phyloP scores from a whole-genome alignment of 2,888 invertebrate genomes.

The Zaprionus bogoriensis region DNA sequence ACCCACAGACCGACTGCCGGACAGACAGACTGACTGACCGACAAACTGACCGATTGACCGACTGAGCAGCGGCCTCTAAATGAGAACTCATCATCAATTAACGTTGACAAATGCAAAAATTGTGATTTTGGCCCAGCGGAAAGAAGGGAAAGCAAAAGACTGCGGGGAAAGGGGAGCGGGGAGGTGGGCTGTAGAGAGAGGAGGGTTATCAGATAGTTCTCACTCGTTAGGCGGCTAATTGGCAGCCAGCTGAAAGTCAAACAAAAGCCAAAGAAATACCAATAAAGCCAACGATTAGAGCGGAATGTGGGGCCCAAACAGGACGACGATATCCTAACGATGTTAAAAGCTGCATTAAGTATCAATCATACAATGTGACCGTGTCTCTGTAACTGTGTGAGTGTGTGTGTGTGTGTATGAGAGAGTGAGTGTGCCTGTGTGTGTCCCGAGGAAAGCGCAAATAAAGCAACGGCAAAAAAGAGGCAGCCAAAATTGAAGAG shows the following conservation, averaged over 20 bases:
- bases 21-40: slow-evolving; percentile 13
- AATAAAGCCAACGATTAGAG: slow-evolving; percentile 66
- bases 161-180: too few species aligned
- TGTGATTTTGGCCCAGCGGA: slow-evolving; percentile 7
- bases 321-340: slow-evolving; percentile 64
- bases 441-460: slow-evolving; percentile 20
- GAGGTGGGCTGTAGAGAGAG: not conserved
- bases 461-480: slow-evolving; percentile 33
- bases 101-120: slow-evolving; percentile 72
- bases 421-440: not conserved
- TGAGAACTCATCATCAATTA: slow-evolving; percentile 75
- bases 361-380: slow-evolving; percentile 59
- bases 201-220: slow-evolving; percentile 18
- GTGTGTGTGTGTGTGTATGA: not conserved
- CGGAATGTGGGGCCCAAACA: slow-evolving; percentile 27
- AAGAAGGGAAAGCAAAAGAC: not conserved
- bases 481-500: slow-evolving; percentile 55
- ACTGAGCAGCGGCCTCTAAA: slow-evolving; percentile 47
- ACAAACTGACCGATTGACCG: slow-evolving; percentile 16
- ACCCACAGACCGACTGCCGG: slow-evolving; percentile 15
- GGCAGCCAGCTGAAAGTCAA: slow-evolving; percentile 67
- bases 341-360: slow-evolving; percentile 75
- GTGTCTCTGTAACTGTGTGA: not conserved
- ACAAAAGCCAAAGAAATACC: slow-evolving; percentile 72
- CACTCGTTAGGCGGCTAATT: slow-evolving; percentile 60